Conservation (phyloP, 2,113 vertebrate genomes). For the Percina caprodes region DNA sequence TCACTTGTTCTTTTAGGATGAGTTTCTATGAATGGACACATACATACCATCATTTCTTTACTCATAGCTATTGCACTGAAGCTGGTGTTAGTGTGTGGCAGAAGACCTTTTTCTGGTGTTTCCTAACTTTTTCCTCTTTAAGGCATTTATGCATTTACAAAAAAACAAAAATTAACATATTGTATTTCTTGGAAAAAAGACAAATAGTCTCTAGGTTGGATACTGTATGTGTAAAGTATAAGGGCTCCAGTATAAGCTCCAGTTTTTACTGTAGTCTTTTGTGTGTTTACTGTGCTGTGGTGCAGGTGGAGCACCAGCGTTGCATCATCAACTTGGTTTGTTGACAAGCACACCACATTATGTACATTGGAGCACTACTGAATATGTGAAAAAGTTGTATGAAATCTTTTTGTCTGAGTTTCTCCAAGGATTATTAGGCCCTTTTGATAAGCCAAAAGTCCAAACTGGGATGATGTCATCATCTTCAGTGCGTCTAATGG, state of each 20-base stretch:
- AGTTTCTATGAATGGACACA: slow-evolving; percentile 20
- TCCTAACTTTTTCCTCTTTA: background rate
- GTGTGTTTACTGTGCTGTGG: background rate
- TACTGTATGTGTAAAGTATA: background rate
- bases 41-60: slow-evolving; percentile 20
- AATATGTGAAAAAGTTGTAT: background rate
- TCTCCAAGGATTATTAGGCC: background rate
- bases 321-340: background rate
- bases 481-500: background rate
- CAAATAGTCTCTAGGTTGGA: background rate
- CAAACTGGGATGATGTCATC: background rate
- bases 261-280: background rate
- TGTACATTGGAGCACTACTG: background rate
- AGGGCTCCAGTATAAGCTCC: background rate
- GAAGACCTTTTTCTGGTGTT: background rate
- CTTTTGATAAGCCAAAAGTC: background rate
- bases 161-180: too few relatives aligned
- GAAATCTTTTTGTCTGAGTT: background rate
- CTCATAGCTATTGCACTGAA: background rate
- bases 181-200: background rate
- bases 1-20: slow-evolving; percentile 7
- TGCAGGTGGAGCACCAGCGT: background rate
- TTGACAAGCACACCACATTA: background rate
- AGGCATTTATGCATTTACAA: background rate
- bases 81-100: background rate